These are phyloP conservation scores for Stylophora pistillata DNA, from an alignment of 64 coral and sea anemone genomes.

Conservation along the genomic window DNA sequence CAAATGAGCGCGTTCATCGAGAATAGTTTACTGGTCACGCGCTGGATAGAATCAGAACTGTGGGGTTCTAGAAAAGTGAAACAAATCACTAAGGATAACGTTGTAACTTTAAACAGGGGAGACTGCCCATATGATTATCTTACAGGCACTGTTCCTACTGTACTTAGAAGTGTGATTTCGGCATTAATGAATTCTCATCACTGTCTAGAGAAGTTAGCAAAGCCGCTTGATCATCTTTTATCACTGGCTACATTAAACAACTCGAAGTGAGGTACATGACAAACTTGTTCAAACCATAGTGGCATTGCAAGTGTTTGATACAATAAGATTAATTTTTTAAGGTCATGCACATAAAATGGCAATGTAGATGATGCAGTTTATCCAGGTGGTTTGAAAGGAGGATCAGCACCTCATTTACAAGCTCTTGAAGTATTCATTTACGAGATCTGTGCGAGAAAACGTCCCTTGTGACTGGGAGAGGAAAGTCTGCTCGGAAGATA, in stretches of 20 bases:
- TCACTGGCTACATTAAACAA: slow-evolving; percentile 12
- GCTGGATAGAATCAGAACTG: slow-evolving; percentile 54
- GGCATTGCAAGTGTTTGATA: slow-evolving; percentile 11
- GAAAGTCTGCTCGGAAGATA: slow-evolving; percentile 19
- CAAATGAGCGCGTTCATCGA: slow-evolving; percentile 50
- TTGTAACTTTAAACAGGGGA: slow-evolving; percentile 43
- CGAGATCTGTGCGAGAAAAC: too few species aligned
- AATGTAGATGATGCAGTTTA: slow-evolving; percentile 53
- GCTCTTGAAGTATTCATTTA: slow-evolving; percentile 27
- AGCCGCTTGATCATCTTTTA: slow-evolving; percentile 32
- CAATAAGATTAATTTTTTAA: slow-evolving; percentile 57
- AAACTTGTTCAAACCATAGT: slow-evolving; percentile 1
- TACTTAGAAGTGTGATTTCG: slow-evolving; percentile 36
- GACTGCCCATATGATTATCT: slow-evolving; percentile 50
- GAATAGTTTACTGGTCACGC: slow-evolving; percentile 52
- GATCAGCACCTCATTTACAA: slow-evolving; percentile 34
- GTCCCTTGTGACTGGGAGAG: slow-evolving; percentile 32
- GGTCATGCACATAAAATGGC: slow-evolving; percentile 49
- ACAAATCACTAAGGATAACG: slow-evolving; percentile 49
- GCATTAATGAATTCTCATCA: background rate
- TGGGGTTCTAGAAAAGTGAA: slow-evolving; percentile 56
- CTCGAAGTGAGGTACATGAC: slow-evolving; percentile 3
- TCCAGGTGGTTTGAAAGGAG: slow-evolving; percentile 28
- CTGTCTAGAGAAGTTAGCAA: slow-evolving; percentile 24
- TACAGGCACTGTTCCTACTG: slow-evolving; percentile 50